Evolutionary conservation across 2,113 vertebrate genomes (phyloP).

Genomic region (Prinia subflava): DNA sequence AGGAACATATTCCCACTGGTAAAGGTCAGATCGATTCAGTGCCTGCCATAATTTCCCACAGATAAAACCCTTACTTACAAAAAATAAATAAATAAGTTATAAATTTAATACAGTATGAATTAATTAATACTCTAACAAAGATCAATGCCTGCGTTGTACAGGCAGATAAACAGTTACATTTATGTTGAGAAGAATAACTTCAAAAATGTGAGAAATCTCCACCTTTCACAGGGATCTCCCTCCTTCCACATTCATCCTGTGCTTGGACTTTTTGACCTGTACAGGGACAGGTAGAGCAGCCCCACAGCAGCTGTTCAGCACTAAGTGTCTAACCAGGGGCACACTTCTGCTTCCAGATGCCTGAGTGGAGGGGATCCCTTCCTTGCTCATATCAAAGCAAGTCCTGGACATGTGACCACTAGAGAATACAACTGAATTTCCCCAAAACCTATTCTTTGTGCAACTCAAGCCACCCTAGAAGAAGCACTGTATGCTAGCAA

Average conservation of each 20-base stretch:
- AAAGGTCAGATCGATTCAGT: background rate
- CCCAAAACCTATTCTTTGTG: background rate
- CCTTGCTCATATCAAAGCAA: background rate
- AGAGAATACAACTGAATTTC: background rate
- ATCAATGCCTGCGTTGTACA: background rate
- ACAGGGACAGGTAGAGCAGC: background rate
- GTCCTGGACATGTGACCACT: fast-evolving
- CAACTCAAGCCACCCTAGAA: background rate
- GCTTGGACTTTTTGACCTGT: background rate
- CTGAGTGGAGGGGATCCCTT: fast-evolving
- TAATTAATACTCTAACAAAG: background rate
- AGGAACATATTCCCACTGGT: background rate
- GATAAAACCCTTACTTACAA: background rate
- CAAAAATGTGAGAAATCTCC: background rate
- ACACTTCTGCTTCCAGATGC: background rate
- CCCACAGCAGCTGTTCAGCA: background rate
- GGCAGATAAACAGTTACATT: background rate
- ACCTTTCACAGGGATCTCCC: background rate
- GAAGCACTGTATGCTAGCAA: background rate
- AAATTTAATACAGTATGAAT: background rate
- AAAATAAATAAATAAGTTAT: background rate
- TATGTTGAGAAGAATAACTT: background rate
- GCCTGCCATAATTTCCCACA: background rate
- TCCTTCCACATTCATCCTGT: fast-evolving
- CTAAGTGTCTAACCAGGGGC: background rate